Percentiles rank a stretch among this genome's conserved stretches.
Evolutionary conservation across 2,113 vertebrate genomes (phyloP).

Genomic region (Xenopus laevis): DNA sequence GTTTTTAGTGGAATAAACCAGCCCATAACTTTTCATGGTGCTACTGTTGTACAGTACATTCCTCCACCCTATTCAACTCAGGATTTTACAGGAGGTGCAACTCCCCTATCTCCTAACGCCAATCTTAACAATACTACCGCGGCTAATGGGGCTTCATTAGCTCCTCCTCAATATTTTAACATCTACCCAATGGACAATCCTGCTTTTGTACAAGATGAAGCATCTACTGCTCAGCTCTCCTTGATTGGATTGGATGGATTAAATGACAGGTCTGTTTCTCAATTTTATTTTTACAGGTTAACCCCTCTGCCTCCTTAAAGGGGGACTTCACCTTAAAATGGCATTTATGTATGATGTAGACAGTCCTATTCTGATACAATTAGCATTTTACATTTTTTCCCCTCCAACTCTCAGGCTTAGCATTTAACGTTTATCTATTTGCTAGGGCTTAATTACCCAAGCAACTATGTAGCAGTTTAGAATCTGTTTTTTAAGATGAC

Average conservation of each 20-base stretch:
- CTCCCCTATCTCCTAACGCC: slow-evolving; percentile 47
- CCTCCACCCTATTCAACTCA: slow-evolving; percentile 61
- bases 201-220: slow-evolving; percentile 55
- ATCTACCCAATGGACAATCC: slow-evolving; percentile 61
- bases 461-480: no score
- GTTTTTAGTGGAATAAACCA: slow-evolving; percentile 72
- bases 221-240: slow-evolving; percentile 30
- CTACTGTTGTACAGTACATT: slow-evolving; percentile 69
- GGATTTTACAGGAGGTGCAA: slow-evolving; percentile 45
- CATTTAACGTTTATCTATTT: no score
- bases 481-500: no score
- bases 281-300: background rate
- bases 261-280: slow-evolving; percentile 58
- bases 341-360: no score
- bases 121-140: slow-evolving; percentile 42
- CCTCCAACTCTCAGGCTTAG: no score
- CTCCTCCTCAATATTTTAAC: slow-evolving; percentile 61
- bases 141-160: background rate
- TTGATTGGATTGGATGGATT: slow-evolving; percentile 24
- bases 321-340: no score
- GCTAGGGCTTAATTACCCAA: no score
- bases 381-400: no score
- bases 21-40: slow-evolving; percentile 68
- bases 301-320: no score
- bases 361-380: no score